Evolutionary conservation across 2,113 vertebrate genomes (phyloP).

Genomic region (Dissostichus mawsoni): DNA sequence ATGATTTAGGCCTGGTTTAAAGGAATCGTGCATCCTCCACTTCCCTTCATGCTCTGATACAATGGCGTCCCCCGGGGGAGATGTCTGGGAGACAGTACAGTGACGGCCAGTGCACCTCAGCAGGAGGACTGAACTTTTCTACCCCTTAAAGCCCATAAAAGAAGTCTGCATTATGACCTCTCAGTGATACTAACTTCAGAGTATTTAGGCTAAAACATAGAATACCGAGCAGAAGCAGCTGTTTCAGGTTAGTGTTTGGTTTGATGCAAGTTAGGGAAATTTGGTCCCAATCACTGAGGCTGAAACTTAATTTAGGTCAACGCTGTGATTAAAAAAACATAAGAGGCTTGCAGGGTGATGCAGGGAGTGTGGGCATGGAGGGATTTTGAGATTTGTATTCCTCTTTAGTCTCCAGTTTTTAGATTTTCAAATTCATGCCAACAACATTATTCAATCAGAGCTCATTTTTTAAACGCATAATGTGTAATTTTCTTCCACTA

Average conservation of each 20-base stretch:
- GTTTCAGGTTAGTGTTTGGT: constrained; percentile 3
- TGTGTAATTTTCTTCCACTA: too few species aligned
- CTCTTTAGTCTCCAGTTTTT: not conserved
- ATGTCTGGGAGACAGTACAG: constrained; percentile 28
- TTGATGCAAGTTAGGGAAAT: not conserved
- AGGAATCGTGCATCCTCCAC: constrained; percentile 63
- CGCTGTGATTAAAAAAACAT: constrained; percentile 13
- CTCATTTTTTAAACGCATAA: not conserved
- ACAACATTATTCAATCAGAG: not conserved
- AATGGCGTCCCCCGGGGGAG: constrained; percentile 35
- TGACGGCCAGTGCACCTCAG: constrained; percentile 28
- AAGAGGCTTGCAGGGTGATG: not conserved
- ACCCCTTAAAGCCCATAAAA: constrained; percentile 43
- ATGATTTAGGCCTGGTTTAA: constrained; percentile 67
- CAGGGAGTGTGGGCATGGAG: not conserved
- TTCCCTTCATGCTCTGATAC: constrained; percentile 67
- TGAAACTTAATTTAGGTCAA: constrained; percentile 21
- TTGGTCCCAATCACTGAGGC: not conserved
- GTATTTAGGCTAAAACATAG: not conserved
- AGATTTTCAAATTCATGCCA: constrained; percentile 11
- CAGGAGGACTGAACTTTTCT: constrained; percentile 43
- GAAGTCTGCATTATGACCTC: constrained; percentile 20
- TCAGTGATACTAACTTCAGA: not conserved
- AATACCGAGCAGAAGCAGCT: constrained; percentile 11
- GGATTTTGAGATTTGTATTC: not conserved